Evolutionary conservation across 2,888 invertebrate species (phyloP).

Genomic region (Scaeva pyrastri): DNA sequence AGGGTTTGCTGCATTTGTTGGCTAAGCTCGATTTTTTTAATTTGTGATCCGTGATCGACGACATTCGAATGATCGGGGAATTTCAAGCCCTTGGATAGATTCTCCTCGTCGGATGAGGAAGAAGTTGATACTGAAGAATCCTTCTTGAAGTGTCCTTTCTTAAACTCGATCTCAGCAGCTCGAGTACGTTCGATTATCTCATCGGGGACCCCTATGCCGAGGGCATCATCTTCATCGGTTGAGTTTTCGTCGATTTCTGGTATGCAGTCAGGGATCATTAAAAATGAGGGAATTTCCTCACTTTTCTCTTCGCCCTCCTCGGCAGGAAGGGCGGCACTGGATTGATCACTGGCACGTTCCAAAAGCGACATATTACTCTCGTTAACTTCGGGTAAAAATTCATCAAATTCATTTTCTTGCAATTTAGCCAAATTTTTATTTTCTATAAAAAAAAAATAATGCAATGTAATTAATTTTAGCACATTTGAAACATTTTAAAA

Average conservation of each 20-base stretch:
- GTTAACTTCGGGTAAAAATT: conserved; percentile 83
- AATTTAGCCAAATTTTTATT: conserved; percentile 79
- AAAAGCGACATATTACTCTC: conserved; percentile 81
- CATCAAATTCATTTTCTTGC: conserved; percentile 80
- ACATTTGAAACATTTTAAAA: too few relatives aligned
- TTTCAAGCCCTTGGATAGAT: conserved; percentile 82
- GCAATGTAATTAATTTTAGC: too few relatives aligned
- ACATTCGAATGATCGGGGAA: conserved; percentile 81
- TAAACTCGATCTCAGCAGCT: conserved; percentile 79
- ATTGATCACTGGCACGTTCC: conserved; percentile 82
- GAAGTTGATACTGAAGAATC: conserved; percentile 82
- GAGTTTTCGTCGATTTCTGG: conserved; percentile 83
- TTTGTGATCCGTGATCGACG: conserved; percentile 55
- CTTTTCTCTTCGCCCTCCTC: conserved; percentile 80
- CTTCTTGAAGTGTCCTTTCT: conserved; percentile 82
- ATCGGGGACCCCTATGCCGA: conserved; percentile 64
- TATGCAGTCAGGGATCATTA: conserved; percentile 82
- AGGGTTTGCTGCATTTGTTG: conserved; percentile 78
- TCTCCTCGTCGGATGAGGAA: conserved; percentile 83
- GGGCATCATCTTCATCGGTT: conserved; percentile 80
- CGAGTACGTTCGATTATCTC: conserved; percentile 36
- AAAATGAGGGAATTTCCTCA: conserved; percentile 83
- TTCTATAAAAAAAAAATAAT: conserved; percentile 77
- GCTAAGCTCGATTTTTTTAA: conserved; percentile 75
- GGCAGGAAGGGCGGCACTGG: conserved; percentile 78